A percentile compares a stretch with the other conserved stretches of the same genome.
These are phyloP conservation scores for Dioctria linearis DNA, from an alignment of 2,888 invertebrate species.

Conservation along the genomic window DNA sequence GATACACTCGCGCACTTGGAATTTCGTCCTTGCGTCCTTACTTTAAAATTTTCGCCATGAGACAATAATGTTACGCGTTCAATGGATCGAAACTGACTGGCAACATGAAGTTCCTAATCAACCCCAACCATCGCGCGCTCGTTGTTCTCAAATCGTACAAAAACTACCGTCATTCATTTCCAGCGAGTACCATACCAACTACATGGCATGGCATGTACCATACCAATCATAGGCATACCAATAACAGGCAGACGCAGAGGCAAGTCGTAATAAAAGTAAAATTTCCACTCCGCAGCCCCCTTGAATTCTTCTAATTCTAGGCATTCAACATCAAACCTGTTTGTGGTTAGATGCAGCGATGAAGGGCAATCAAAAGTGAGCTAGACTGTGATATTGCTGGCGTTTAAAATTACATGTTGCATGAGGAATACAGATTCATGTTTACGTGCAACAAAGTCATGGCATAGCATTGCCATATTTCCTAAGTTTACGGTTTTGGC, in stretches of 20 bases:
- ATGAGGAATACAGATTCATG: background rate
- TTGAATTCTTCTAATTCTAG: too few relatives aligned
- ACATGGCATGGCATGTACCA: too few relatives aligned
- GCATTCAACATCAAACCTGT: background rate
- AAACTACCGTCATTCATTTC: background rate
- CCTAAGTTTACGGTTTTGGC: too few relatives aligned
- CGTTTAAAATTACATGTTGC: background rate
- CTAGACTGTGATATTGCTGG: background rate
- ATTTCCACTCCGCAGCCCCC: background rate
- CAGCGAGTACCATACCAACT: background rate
- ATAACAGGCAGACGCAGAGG: background rate
- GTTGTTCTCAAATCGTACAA: background rate
- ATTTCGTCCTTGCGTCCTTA: background rate
- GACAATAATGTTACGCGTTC: background rate
- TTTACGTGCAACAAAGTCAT: too few relatives aligned
- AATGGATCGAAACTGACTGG: background rate
- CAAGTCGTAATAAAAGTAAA: background rate
- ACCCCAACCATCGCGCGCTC: background rate
- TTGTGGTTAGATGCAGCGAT: background rate
- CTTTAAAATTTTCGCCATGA: background rate
- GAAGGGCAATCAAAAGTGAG: background rate
- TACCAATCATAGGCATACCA: too few relatives aligned
- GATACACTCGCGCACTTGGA: background rate
- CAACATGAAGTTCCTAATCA: background rate
- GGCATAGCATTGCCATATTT: too few relatives aligned